A percentile compares a stretch with the other conserved stretches of the same genome.
These are phyloP conservation scores for Cinclus cinclus DNA, from an alignment of 2,113 vertebrate species.

Conservation along the genomic window DNA sequence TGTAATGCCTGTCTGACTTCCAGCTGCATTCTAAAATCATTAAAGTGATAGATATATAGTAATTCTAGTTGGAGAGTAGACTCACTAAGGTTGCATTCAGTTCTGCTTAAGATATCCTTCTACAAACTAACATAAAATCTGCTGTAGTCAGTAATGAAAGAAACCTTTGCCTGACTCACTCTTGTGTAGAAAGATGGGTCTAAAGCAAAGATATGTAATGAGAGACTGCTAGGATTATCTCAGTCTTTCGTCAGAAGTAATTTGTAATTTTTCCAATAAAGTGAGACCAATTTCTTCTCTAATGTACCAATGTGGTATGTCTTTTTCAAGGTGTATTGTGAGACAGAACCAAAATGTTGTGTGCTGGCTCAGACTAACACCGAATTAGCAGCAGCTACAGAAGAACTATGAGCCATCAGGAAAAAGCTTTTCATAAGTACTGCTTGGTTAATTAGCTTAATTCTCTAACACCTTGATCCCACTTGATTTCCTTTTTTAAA, in stretches of 20 bases:
- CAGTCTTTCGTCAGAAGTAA: not conserved
- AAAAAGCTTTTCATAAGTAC: conserved; percentile 79
- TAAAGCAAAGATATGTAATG: not conserved
- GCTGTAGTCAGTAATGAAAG: not conserved
- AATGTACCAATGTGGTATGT: not conserved
- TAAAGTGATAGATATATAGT: not conserved
- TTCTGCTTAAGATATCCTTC: not conserved
- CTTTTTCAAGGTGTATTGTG: conserved; percentile 78
- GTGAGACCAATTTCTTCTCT: not conserved
- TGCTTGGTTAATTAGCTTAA: not conserved
- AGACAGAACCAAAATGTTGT: conserved; percentile 79
- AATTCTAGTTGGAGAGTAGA: not conserved
- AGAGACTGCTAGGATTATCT: not conserved
- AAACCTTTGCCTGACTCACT: not conserved
- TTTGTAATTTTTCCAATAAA: not conserved
- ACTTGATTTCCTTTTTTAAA: not conserved
- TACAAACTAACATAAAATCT: not conserved
- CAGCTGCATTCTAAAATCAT: not conserved
- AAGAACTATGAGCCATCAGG: conserved; percentile 74
- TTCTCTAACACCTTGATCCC: not conserved
- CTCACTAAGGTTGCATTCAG: not conserved
- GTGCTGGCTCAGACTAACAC: conserved; percentile 75
- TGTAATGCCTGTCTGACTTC: not conserved
- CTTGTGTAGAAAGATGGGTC: not conserved
- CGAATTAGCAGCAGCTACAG: conserved; percentile 77